phyloP scores from a whole-genome alignment of 2,888 invertebrate species.

The Rhagium mordax region DNA sequence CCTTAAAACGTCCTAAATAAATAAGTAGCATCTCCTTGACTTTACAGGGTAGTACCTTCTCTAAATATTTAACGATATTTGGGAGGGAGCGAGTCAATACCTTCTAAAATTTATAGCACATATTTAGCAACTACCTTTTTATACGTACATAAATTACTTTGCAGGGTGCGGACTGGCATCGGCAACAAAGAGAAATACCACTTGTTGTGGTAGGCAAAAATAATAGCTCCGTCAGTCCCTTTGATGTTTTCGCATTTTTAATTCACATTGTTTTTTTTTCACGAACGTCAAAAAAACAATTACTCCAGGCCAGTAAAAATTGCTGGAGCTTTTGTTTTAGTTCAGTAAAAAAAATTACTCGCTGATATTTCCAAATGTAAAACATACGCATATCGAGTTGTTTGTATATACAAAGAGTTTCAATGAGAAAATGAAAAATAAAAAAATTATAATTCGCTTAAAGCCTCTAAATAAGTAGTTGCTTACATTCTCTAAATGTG shows the following conservation, averaged over 20 bases:
- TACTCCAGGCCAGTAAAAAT: background rate
- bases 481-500: no score
- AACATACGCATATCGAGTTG: no score
- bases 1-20: background rate
- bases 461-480: no score
- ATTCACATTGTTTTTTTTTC: background rate
- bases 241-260: background rate
- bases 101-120: background rate
- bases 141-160: background rate
- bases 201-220: background rate
- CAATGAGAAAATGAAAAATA: no score
- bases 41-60: background rate
- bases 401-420: no score
- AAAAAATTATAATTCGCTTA: no score
- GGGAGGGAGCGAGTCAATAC: background rate
- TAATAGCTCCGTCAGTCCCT: background rate
- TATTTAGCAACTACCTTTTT: background rate
- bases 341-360: no score
- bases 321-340: no score
- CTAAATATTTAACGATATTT: background rate
- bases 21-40: background rate
- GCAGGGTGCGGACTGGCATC: background rate
- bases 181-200: background rate
- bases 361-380: no score
- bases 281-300: background rate